Conservation (phyloP, 1,140 invertebrate species). For the Cyphomyrmex costatus region DNA sequence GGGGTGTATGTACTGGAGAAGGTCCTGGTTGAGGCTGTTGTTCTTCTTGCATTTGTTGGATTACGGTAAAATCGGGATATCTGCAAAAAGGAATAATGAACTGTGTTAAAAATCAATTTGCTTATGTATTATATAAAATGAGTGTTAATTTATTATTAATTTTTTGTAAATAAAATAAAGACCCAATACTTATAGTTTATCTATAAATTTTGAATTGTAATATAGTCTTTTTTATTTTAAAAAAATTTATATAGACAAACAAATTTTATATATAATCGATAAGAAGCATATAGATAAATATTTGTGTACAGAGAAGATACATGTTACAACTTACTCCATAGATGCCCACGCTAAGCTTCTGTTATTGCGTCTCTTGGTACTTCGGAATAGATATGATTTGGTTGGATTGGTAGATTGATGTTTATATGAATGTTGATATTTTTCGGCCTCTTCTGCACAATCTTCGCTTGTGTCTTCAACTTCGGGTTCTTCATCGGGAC, state of each 20-base stretch:
- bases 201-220: conserved; percentile 8
- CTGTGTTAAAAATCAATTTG: neutral
- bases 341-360: conserved; percentile 65
- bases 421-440: conserved; percentile 55
- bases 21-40: conserved; percentile 77
- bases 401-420: conserved; percentile 21
- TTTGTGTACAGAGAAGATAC: conserved; percentile 26
- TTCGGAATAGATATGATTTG: conserved; percentile 1
- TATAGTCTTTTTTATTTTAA: neutral
- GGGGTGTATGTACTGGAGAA: conserved; percentile 74
- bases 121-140: neutral
- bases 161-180: neutral
- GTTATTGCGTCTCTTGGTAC: conserved; percentile 36
- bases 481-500: conserved; percentile 91
- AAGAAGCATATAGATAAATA: neutral
- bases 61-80: conserved; percentile 66
- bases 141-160: neutral
- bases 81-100: conserved; percentile 67
- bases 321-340: conserved; percentile 65
- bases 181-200: neutral
- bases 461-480: conserved; percentile 81
- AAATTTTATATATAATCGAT: conserved; percentile 17
- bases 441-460: conserved; percentile 73
- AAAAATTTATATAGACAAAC: conserved; percentile 30
- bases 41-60: conserved; percentile 71